Conservation (phyloP, 2,113 vertebrate genomes). For the Picathartes gymnocephalus region DNA sequence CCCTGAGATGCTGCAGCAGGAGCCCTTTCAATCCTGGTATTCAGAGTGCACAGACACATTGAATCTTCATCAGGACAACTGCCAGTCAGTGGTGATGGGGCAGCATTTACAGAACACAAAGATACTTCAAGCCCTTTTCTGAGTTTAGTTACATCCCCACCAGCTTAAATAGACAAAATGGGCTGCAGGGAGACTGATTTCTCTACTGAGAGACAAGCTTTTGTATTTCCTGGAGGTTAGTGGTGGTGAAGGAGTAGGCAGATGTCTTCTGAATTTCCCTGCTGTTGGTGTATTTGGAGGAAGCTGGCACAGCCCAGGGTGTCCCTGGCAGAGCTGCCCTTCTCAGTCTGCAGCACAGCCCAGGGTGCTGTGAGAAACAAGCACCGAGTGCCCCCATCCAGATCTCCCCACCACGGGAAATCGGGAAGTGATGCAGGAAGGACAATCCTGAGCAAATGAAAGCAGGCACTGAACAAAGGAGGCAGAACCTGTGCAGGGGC, state of each 20-base stretch:
- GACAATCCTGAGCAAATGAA: neutral
- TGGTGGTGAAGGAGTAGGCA: neutral
- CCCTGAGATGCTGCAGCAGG: neutral
- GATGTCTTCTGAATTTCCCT: neutral
- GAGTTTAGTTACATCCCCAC: neutral
- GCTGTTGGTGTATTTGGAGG: neutral
- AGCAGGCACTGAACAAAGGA: neutral
- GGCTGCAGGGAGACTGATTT: neutral
- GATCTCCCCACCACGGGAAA: fast-evolving
- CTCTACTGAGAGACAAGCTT: neutral
- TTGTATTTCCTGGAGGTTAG: neutral
- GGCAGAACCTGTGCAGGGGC: neutral
- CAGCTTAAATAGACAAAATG: neutral
- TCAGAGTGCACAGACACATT: neutral
- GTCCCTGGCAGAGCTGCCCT: neutral
- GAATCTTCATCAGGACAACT: neutral
- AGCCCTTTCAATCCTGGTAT: neutral
- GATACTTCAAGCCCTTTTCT: neutral
- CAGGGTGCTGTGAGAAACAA: neutral
- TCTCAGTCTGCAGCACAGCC: neutral
- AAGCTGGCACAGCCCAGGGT: neutral
- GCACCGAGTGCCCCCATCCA: neutral
- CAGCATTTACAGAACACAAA: neutral
- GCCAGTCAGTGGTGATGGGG: neutral
- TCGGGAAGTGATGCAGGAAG: neutral